Evolutionary conservation across 2,888 invertebrate genomes (phyloP), one percentile per base, ranked within the genome.

Genomic region (Alloplasta piceator): DNA sequence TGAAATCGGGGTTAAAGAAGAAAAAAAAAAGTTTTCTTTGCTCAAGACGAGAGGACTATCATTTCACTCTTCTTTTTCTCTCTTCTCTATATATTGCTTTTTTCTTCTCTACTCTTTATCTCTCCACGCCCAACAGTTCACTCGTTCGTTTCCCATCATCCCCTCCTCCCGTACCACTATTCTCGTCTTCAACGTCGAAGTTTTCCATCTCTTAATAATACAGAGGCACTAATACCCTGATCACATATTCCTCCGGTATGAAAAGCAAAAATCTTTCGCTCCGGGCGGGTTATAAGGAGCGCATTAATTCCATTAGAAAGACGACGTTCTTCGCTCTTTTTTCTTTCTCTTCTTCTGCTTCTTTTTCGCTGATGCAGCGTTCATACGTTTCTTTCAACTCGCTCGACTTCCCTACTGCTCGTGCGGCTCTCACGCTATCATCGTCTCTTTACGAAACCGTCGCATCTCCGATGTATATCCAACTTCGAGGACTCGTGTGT

Each of bases 221-320:
- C 90, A 91, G 14, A 88, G 87, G 87, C 89, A 90, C 91, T 92
- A 92, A 92, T 92, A 92, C 92, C 90, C 91, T 90, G 92, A 92
- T 92, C 91, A 91, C 91, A 92, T 92, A 92, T 92, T 92, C 91
- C 87, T 84, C 3, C 73, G 86, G 89, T 87, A 91, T 91, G 90
- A 91, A 92, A 92, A 90, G 91, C 88, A 88, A 90, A 26, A 26
- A 91, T 90, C 90, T 90, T 86, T 78, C 85, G 89, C 90, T 88
- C 81, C 88, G 86, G 89, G 89, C 89, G 88, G 88, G 89, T 90
- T 90, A 89, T 87, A 89, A 90, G 89, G 87, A 89, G 88, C 87
- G 83, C 87, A 91, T 92, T 91, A 91, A 92, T 91, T 92, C 91
- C 91, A 91, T 92, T 91, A 91, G 88, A 90, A 89, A 89, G 87